Percentiles rank a stretch among this genome's conserved stretches.
These are phyloP conservation scores for Panopea generosa DNA, from an alignment of 2,888 invertebrate species.

Conservation along the genomic window DNA sequence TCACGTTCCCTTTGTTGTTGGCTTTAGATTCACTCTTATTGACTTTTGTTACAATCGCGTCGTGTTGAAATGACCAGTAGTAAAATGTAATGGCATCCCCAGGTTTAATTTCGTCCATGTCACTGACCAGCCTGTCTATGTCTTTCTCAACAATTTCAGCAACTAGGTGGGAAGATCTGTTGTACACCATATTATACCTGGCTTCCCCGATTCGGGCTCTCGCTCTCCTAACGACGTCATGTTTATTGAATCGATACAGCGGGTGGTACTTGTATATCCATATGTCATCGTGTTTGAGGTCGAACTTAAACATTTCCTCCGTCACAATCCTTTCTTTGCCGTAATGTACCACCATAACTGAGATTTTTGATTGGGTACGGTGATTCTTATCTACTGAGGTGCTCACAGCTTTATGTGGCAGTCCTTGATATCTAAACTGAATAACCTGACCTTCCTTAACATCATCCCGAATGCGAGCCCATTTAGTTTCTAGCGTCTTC, in stretches of 20 bases:
- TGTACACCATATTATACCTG: slow-evolving; percentile 9
- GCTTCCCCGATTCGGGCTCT: slow-evolving; percentile 21
- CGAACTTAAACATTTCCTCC: slow-evolving; percentile 32
- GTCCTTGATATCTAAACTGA: slow-evolving; percentile 5
- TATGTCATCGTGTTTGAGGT: slow-evolving; percentile 29
- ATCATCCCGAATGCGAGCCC: slow-evolving; percentile 33
- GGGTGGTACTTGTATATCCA: slow-evolving; percentile 39
- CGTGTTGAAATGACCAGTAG: slow-evolving; percentile 39
- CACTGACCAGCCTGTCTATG: slow-evolving; percentile 7
- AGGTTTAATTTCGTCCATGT: slow-evolving; percentile 7
- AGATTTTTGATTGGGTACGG: slow-evolving; percentile 4
- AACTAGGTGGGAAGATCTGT: slow-evolving; percentile 25
- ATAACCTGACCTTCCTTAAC: slow-evolving; percentile 26
- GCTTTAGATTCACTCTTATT: neutral
- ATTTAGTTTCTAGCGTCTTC: neutral
- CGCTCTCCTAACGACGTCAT: slow-evolving; percentile 23
- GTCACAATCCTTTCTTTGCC: slow-evolving; percentile 7
- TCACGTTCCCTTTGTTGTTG: slow-evolving; percentile 3
- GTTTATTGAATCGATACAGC: slow-evolving; percentile 6
- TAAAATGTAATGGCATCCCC: slow-evolving; percentile 31
- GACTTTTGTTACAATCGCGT: slow-evolving; percentile 26
- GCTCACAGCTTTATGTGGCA: slow-evolving; percentile 29
- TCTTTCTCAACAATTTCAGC: slow-evolving; percentile 22
- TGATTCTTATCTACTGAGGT: slow-evolving; percentile 14
- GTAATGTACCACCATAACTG: slow-evolving; percentile 26